phyloP scores from a whole-genome alignment of 2,113 vertebrate genomes.

The Python bivittatus region DNA sequence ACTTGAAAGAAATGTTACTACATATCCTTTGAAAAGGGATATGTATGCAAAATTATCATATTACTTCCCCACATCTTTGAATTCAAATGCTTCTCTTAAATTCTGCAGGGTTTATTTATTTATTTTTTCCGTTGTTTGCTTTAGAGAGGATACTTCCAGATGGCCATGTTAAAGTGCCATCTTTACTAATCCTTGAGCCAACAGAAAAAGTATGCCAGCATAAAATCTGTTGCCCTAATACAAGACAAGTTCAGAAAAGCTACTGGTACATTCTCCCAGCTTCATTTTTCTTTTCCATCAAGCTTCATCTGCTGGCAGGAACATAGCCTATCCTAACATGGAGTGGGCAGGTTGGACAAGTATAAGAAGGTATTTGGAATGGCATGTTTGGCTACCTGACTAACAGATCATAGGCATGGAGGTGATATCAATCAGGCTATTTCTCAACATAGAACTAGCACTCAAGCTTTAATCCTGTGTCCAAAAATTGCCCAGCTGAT shows the following conservation, averaged over 20 bases:
- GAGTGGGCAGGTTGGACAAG: not conserved
- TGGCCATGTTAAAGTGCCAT: not conserved
- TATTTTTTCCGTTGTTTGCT: not conserved
- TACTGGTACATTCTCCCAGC: not conserved
- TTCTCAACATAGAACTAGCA: not conserved
- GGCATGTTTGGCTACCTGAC: not conserved
- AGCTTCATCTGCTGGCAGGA: not conserved
- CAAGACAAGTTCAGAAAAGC: not conserved
- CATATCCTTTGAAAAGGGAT: not conserved
- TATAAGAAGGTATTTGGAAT: not conserved
- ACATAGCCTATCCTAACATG: not conserved
- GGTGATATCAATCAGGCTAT: not conserved
- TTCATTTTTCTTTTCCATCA: not conserved
- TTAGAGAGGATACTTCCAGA: not conserved
- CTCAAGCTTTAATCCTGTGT: not conserved
- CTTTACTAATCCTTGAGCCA: not conserved
- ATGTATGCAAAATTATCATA: not conserved
- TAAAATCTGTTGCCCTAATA: not conserved
- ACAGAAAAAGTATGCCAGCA: not conserved
- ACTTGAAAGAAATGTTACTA: not conserved
- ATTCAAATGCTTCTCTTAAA: not conserved
- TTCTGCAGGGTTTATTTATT: not conserved
- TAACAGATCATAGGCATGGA: not conserved
- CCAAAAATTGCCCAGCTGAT: not conserved
- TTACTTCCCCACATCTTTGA: not conserved